Base-by-base conservation (phyloP, 30 jellyfish, hydroid and myxozoan genomes). In the Aurelia sp. region DNA sequence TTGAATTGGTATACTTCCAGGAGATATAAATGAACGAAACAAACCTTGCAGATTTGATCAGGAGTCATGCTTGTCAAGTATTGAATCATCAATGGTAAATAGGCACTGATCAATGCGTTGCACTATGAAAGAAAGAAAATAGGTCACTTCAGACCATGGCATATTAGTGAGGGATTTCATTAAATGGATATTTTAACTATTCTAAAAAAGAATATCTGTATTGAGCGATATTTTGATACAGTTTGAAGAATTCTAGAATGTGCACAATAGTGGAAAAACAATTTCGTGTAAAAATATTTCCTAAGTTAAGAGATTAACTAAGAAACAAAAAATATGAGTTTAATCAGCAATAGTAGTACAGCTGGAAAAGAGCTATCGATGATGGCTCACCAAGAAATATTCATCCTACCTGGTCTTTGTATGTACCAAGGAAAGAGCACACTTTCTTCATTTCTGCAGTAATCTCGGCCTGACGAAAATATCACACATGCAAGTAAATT, bases 1-100 rank as follows among this genome's bases (percentile, higher is more conserved):
- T n/a, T n/a, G n/a, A n/a, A n/a, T n/a, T n/a, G n/a, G n/a, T n/a
- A n/a, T n/a, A n/a, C n/a, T n/a, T 44, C 55, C 15, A 44, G 8
- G 55, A 7, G 16, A 59, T 17, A 59, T 4, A 10, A 44, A 44
- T 40, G 51, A 40, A 3, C 11, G 0, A 59, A 20, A 11, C 58
- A 17, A 57, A 75, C 89, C 80, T 78, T 31, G 89, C 89, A 78
- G 11, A 78, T 66, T 41, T 41, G 69, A 9, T 66, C 80, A 11
- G 89, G 89, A 16, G 79, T 41, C 73, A 78, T 35, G 20, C 27
- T 62, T 48, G 73, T 57, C 19, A 62, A 10, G 12, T n/a, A 51
- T 51, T 78, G 81, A 78, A 78, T 78, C 23, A 78, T 78, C 17
- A 66, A 16, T 66, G 79, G 79, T 9, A 63, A 40, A 41, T 78